phyloP scores from a whole-genome alignment of 2,888 invertebrate genomes.

The Acanthopleura granulata region DNA sequence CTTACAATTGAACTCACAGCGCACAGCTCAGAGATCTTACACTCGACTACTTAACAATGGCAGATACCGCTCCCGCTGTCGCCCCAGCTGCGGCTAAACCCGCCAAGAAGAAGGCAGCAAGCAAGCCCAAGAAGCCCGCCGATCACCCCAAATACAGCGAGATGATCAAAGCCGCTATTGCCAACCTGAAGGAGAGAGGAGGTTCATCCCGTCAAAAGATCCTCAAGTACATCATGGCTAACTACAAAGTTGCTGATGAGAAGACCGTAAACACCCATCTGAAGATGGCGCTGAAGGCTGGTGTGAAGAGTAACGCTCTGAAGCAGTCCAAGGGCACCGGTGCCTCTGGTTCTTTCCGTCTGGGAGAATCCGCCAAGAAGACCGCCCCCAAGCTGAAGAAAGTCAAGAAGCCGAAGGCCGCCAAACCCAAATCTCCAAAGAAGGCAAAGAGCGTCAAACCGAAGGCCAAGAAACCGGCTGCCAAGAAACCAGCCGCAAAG shows the following conservation, averaged over 20 bases:
- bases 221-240: constrained; percentile 62
- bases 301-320: constrained; percentile 48
- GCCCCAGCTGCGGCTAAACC: constrained; percentile 18
- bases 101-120: constrained; percentile 35
- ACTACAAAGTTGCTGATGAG: constrained; percentile 60
- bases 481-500: constrained; percentile 27
- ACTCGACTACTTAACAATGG: too few species aligned
- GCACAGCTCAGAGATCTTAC: too few species aligned
- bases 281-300: constrained; percentile 55
- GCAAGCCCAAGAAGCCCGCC: constrained; percentile 44
- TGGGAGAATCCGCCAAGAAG: constrained; percentile 42
- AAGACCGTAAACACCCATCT: constrained; percentile 50
- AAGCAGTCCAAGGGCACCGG: constrained; percentile 48
- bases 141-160: constrained; percentile 50
- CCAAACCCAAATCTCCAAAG: constrained; percentile 25
- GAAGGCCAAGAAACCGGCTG: constrained; percentile 41
- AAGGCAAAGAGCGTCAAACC: constrained; percentile 3
- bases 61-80: too few species aligned
- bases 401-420: constrained; percentile 28
- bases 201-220: constrained; percentile 67
- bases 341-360: constrained; percentile 37
- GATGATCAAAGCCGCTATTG: constrained; percentile 65
- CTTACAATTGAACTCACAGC: too few species aligned
- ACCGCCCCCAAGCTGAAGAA: constrained; percentile 33
- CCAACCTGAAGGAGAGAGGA: constrained; percentile 56